Evolutionary conservation across 2,888 invertebrate genomes (phyloP), one percentile per base, ranked within the genome.

Genomic region (Philereme vetulata): DNA sequence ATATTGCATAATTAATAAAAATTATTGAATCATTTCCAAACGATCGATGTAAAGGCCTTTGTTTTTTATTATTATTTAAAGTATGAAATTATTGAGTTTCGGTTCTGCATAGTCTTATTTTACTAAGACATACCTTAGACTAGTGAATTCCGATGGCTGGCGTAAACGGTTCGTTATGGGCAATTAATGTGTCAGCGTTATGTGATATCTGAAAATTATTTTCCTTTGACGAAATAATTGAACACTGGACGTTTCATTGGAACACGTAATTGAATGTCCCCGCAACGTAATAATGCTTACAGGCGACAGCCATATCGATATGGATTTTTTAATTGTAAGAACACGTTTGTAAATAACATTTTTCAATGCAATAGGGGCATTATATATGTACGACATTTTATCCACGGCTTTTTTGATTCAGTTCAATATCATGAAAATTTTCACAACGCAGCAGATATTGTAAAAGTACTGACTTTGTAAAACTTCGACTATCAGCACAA

Each of bases 141-240:
- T 33, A 33, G 45, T 46, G 38, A 60, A 62, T 52, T 52, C 57
- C 54, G 50, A 55, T 60, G 32, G 45, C 54, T 60, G 52, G 47
- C 32, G 56, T 64, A 57, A 66, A 63, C 55, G 51, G 51, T 35
- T 62, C 60, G 62, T 66, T 67, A 67, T 64, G 62, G 33, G 21
- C 64, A 60, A 70, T 74, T 73, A 75, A 70, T 68, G 66, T 74
- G 73, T 72, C 75, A 68, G 64, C 64, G 63, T 68, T 59, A 64
- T 56, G 36, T 50, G 56, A 66, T 60, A 66, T 61, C 61, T 52
- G 68, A 71, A 68, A 75, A 74, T 72, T 66, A 72, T 77, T 76
- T 74, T 69, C 65, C 59, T 68, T 65, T 70, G 72, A 77, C 73
- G 66, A 51, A 47, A 56, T 76, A 79, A 76, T 76, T 62, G 51